Evolutionary conservation across 1,140 invertebrate genomes (phyloP).

Genomic region (Apis laboriosa): DNA sequence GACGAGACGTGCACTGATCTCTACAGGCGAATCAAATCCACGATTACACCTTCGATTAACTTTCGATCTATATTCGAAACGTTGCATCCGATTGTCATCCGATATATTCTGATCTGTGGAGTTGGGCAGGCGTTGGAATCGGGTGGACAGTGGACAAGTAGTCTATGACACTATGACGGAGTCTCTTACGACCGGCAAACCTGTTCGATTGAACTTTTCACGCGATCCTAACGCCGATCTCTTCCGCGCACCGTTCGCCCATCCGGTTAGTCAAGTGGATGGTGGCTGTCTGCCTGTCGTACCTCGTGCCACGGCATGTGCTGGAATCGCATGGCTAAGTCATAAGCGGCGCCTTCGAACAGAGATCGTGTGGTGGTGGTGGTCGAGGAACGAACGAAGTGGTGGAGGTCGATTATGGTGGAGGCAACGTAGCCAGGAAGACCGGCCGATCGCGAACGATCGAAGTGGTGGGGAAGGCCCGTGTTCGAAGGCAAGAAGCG

Average conservation of each 20-base stretch:
- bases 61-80: not conserved
- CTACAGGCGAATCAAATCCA: not conserved
- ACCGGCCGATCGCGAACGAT: conserved; percentile 50
- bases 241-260: conserved; percentile 74
- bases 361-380: conserved; percentile 54
- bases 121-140: not conserved
- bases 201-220: conserved; percentile 31
- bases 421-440: conserved; percentile 56
- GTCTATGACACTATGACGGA: not conserved
- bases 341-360: conserved; percentile 69
- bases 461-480: conserved; percentile 32
- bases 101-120: not conserved
- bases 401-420: conserved; percentile 66
- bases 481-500: conserved; percentile 35
- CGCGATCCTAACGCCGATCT: conserved; percentile 62
- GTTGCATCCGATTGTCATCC: not conserved
- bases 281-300: conserved; percentile 77
- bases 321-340: conserved; percentile 76
- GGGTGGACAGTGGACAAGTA: not conserved
- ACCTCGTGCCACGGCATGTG: conserved; percentile 74
- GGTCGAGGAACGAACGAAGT: conserved; percentile 49
- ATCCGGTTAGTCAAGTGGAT: conserved; percentile 79
- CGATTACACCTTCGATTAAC: not conserved
- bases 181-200: not conserved
- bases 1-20: conserved; percentile 13